phyloP scores from a whole-genome alignment of 2,113 vertebrate genomes.

The Hemicordylus capensis region DNA sequence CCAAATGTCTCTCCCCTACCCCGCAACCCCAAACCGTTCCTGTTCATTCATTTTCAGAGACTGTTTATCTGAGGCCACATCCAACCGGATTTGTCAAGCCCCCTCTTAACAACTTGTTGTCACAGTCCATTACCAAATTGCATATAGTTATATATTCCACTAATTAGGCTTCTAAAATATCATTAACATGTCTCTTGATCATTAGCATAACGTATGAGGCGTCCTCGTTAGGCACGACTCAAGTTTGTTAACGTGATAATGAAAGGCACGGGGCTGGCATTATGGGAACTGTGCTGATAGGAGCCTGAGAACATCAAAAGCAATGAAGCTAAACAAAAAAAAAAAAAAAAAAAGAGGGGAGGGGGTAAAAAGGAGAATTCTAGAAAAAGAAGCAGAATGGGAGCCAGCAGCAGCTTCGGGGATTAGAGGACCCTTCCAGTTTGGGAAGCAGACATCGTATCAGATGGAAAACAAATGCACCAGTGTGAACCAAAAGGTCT shows the following conservation, averaged over 20 bases:
- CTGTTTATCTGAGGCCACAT: slow-evolving; percentile 80
- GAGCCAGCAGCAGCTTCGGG: slow-evolving; percentile 22
- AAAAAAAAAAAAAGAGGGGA: background rate
- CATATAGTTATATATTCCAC: slow-evolving; percentile 96
- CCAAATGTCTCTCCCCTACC: background rate
- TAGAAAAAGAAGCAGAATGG: slow-evolving; percentile 15
- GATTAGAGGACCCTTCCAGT: background rate
- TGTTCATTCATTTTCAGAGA: slow-evolving; percentile 69
- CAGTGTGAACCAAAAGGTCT: background rate
- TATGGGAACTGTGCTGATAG: slow-evolving; percentile 57
- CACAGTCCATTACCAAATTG: slow-evolving; percentile 97
- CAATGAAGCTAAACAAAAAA: slow-evolving; percentile 25
- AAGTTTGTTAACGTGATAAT: slow-evolving; percentile 90
- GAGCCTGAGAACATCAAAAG: slow-evolving; percentile 60
- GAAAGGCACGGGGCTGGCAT: slow-evolving; percentile 76
- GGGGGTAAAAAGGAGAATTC: background rate
- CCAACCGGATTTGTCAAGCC: slow-evolving; percentile 83
- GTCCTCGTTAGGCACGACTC: slow-evolving; percentile 89
- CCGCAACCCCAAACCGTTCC: slow-evolving; percentile 26
- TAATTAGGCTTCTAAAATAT: slow-evolving; percentile 99
- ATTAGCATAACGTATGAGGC: slow-evolving; percentile 99
- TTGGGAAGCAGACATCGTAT: background rate
- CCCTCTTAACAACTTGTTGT: slow-evolving; percentile 89
- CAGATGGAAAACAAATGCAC: background rate
- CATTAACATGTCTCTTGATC: slow-evolving; percentile 99